A percentile compares a stretch with the other conserved stretches of the same genome.
These are phyloP conservation scores for Nothoprocta perdicaria DNA, from an alignment of 2,113 vertebrate species.

Conservation along the genomic window DNA sequence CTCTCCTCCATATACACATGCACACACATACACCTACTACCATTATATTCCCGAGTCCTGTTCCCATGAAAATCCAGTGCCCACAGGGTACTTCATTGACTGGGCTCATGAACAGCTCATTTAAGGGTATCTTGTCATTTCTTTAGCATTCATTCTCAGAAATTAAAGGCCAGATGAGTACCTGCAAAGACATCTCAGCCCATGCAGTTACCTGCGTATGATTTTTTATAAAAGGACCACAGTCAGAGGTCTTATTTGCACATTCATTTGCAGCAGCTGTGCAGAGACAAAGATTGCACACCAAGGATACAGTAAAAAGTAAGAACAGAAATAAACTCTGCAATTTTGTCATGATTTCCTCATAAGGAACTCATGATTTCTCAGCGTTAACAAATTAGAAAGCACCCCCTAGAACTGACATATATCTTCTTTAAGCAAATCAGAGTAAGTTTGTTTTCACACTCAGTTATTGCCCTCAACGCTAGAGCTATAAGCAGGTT, in stretches of 20 bases:
- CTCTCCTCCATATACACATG: background rate
- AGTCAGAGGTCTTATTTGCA: background rate
- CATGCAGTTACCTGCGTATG: background rate
- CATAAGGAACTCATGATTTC: background rate
- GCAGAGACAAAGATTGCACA: background rate
- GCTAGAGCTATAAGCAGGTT: background rate
- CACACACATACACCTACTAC: no score
- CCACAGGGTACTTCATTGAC: rapidly evolving
- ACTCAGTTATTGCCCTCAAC: background rate
- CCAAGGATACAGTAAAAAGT: background rate
- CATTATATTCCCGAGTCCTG: background rate
- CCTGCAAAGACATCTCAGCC: background rate
- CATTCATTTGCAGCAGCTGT: background rate
- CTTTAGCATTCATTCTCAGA: background rate
- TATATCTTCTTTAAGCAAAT: background rate
- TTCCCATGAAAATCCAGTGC: background rate
- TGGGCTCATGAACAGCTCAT: rapidly evolving
- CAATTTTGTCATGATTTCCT: background rate
- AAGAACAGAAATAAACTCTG: background rate
- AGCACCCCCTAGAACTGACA: background rate
- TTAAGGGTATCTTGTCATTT: background rate
- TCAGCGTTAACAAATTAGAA: background rate
- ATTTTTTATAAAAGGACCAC: background rate
- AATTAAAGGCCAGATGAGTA: background rate
- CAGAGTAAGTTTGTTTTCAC: background rate